Percentiles rank a stretch among this genome's conserved stretches.
Evolutionary conservation across 2,113 vertebrate genomes (phyloP).

Genomic region (Globicephala melas): DNA sequence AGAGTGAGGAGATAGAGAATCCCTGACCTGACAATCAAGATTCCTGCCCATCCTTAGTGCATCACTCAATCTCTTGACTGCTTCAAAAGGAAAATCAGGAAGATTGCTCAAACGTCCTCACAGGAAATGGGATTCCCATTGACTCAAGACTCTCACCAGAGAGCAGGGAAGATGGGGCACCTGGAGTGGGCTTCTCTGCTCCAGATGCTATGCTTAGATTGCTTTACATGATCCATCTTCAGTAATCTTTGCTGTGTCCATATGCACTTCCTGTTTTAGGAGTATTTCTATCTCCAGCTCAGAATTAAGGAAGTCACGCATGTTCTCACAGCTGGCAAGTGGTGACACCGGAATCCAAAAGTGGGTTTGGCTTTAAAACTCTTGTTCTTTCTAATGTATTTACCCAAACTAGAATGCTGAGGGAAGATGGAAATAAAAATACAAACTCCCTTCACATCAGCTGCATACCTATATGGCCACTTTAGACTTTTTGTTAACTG

Average conservation of each 20-base stretch:
- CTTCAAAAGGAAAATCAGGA: neutral
- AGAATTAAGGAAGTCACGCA: neutral
- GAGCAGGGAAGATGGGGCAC: neutral
- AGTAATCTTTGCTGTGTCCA: neutral
- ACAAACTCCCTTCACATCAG: neutral
- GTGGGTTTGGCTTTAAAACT: neutral
- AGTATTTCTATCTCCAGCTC: neutral
- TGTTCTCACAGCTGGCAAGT: neutral
- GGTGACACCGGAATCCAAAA: neutral
- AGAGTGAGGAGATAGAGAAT: neutral
- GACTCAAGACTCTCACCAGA: neutral
- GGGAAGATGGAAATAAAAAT: neutral
- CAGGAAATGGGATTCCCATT: neutral
- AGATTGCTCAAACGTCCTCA: neutral
- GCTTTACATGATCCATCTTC: accelerated
- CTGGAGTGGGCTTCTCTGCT: accelerated
- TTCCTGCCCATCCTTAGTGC: too few species aligned
- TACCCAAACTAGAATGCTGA: neutral
- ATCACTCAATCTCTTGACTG: neutral
- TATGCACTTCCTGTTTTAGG: neutral
- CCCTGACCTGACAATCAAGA: neutral
- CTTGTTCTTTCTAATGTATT: neutral
- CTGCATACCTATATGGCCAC: neutral
- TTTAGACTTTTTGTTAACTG: neutral
- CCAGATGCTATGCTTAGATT: too few species aligned